phyloP scores from a whole-genome alignment of 2,888 invertebrate genomes.

The Pantelozetes paolii region DNA sequence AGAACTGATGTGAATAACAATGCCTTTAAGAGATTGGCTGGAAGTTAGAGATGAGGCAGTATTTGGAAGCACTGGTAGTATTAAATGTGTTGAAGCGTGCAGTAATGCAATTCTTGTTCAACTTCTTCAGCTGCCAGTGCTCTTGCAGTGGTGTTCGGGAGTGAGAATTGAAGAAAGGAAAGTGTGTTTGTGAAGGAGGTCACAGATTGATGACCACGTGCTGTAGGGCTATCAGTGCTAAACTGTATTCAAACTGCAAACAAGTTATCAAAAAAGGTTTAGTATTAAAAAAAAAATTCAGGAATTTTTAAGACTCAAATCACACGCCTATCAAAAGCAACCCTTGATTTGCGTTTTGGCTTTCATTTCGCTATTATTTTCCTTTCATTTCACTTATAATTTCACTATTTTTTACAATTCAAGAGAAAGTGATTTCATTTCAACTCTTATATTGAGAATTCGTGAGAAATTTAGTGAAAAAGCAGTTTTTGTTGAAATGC shows the following conservation, averaged over 20 bases:
- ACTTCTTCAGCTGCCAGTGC: background rate
- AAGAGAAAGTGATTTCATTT: slow-evolving; percentile 12
- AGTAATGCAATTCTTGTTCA: slow-evolving; percentile 8
- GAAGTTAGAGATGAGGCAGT: slow-evolving; percentile 34
- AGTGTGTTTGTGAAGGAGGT: slow-evolving; percentile 35
- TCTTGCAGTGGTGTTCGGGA: background rate
- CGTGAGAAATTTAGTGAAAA: slow-evolving; percentile 28
- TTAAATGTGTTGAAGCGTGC: slow-evolving; percentile 33
- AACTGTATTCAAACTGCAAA: slow-evolving; percentile 28
- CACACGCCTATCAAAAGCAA: slow-evolving; percentile 22
- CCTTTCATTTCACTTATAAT: background rate
- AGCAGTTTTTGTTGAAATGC: background rate
- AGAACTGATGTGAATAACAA: slow-evolving; percentile 27
- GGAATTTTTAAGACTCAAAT: slow-evolving; percentile 1
- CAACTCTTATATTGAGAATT: background rate
- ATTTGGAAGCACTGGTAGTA: background rate
- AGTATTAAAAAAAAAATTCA: slow-evolving; percentile 19
- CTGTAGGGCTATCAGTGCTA: slow-evolving; percentile 1
- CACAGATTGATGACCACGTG: slow-evolving; percentile 34
- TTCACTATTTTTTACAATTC: too few species aligned
- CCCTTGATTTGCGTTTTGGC: slow-evolving; percentile 18
- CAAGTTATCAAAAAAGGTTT: slow-evolving; percentile 7
- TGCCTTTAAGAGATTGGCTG: slow-evolving; percentile 31
- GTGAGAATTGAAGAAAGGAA: slow-evolving; percentile 21
- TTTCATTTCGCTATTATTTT: slow-evolving; percentile 16